Conservation (phyloP, 2,888 invertebrate genomes). For the Spodoptera picta region DNA sequence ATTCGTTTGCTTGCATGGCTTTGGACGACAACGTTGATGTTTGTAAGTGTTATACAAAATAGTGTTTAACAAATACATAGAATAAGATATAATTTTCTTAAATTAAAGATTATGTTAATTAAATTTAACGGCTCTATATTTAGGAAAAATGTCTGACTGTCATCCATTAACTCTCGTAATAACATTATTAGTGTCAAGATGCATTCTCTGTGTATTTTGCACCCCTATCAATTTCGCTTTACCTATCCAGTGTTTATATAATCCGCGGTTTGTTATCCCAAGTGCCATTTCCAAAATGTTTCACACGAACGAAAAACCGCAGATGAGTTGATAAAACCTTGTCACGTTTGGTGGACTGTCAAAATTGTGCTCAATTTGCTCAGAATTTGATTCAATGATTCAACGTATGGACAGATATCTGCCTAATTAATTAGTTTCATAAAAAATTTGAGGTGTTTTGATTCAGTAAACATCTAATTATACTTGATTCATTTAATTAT, state of each 20-base stretch:
- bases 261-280: constrained; percentile 18
- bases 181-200: no score
- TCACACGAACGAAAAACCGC: constrained; percentile 58
- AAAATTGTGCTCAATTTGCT: constrained; percentile 59
- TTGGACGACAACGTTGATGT: no score
- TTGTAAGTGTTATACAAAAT: no score
- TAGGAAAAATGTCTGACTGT: no score
- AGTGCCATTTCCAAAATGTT: constrained; percentile 60
- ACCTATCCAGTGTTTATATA: constrained; percentile 19
- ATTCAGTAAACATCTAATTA: constrained; percentile 18
- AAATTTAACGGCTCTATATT: no score
- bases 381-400: constrained; percentile 44
- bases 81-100: no score
- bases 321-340: constrained; percentile 62
- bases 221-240: neutral
- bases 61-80: no score
- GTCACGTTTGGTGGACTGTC: constrained; percentile 62
- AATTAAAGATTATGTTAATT: no score
- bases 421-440: constrained; percentile 51
- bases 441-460: constrained; percentile 29
- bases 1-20: neutral
- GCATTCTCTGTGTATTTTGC: no score
- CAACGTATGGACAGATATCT: constrained; percentile 47
- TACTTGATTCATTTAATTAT: neutral
- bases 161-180: no score